Conservation (phyloP, 2,113 vertebrate species). For the Pseudopipra pipra region DNA sequence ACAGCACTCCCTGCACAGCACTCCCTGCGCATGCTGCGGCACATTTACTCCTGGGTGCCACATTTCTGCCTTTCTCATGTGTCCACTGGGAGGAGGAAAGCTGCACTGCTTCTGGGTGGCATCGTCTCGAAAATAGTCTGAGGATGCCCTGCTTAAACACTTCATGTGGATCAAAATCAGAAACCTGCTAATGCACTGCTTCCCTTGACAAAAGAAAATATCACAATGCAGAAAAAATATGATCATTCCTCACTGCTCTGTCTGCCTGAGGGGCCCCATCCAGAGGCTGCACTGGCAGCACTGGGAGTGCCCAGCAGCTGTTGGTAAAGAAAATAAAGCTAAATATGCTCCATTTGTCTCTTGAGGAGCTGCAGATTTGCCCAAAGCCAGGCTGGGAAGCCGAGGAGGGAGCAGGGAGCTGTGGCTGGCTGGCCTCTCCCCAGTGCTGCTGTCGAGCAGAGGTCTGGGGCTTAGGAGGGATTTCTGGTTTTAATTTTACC, state of each 20-base stretch:
- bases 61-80: not conserved
- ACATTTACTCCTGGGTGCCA: not conserved
- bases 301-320: not conserved
- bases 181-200: not conserved
- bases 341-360: not conserved
- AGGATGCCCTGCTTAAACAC: slow-evolving; percentile 24
- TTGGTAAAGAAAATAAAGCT: not conserved
- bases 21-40: not conserved
- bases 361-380: not conserved
- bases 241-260: not conserved
- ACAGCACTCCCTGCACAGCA: not conserved
- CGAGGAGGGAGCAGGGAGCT: not conserved
- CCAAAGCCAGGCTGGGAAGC: not conserved
- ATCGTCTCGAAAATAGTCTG: not conserved
- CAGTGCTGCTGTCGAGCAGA: not conserved
- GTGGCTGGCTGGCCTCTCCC: not conserved
- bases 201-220: not conserved
- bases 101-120: slow-evolving; percentile 17
- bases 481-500: slow-evolving; percentile 49
- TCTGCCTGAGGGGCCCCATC: not conserved
- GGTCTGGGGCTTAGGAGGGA: slow-evolving; percentile 37
- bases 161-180: slow-evolving; percentile 9
- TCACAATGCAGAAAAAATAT: not conserved
- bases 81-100: not conserved
- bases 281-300: not conserved